A percentile compares a stretch with the other conserved stretches of the same genome.
These are phyloP conservation scores for Rhingia campestris DNA, from an alignment of 2,888 invertebrate genomes.

Conservation along the genomic window DNA sequence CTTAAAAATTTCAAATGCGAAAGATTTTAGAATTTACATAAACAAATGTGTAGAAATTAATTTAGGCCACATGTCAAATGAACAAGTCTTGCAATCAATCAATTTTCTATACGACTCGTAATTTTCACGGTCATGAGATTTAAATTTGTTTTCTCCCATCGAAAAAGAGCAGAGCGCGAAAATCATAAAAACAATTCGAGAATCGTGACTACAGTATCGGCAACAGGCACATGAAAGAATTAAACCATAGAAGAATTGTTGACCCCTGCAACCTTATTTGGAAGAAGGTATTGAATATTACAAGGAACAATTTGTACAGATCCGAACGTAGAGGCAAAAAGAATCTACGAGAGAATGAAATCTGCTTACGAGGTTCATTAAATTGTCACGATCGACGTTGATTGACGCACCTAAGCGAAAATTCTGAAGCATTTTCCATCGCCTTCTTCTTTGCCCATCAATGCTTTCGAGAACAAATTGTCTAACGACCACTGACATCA, in stretches of 20 bases:
- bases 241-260: constrained; percentile 65
- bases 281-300: constrained; percentile 53
- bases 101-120: constrained; percentile 48
- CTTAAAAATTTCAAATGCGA: no score
- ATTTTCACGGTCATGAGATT: constrained; percentile 65
- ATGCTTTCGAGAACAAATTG: constrained; percentile 49
- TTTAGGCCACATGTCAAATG: constrained; percentile 51
- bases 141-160: constrained; percentile 39
- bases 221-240: constrained; percentile 50
- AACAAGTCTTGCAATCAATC: constrained; percentile 46
- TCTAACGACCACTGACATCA: constrained; percentile 42
- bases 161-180: constrained; percentile 6
- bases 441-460: constrained; percentile 18
- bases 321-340: constrained; percentile 9
- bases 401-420: constrained; percentile 71
- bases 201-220: constrained; percentile 66
- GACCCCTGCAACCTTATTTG: constrained; percentile 62
- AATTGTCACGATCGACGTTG: constrained; percentile 72
- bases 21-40: no score
- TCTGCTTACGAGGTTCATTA: constrained; percentile 64
- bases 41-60: not conserved
- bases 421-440: constrained; percentile 46
- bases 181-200: constrained; percentile 60
- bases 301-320: constrained; percentile 49
- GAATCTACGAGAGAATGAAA: constrained; percentile 29